These are phyloP conservation scores for Oryzias javanicus DNA, from an alignment of 2,113 vertebrate species.

Conservation along the genomic window DNA sequence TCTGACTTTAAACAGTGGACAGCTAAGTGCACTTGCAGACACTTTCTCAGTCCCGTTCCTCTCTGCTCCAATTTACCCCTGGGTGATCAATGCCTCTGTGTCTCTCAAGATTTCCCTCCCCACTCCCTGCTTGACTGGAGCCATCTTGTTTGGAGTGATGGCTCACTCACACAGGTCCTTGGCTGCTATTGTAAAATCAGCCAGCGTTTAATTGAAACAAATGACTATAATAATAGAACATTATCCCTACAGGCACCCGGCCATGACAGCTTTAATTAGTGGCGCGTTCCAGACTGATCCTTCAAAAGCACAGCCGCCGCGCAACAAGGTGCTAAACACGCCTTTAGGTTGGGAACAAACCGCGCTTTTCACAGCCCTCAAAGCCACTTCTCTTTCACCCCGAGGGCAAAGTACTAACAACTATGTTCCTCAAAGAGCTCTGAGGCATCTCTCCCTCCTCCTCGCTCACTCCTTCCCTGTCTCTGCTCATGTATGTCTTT, in stretches of 20 bases:
- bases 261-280: constrained; percentile 99
- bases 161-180: constrained; percentile 93
- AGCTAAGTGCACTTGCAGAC: too few relatives aligned
- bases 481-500: constrained; percentile 55
- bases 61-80: constrained; percentile 19
- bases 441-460: constrained; percentile 23
- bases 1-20: too few relatives aligned
- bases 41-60: not conserved
- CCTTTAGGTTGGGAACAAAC: constrained; percentile 64
- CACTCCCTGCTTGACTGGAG: constrained; percentile 79
- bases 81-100: constrained; percentile 35
- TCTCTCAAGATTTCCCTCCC: constrained; percentile 43
- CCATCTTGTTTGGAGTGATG: constrained; percentile 98
- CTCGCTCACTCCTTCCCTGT: constrained; percentile 16
- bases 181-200: constrained; percentile 99
- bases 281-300: constrained; percentile 91
- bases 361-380: constrained; percentile 55
- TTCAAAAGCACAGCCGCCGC: constrained; percentile 81
- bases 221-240: constrained; percentile 99
- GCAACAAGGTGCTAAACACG: constrained; percentile 77
- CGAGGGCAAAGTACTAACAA: constrained; percentile 74
- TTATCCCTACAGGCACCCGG: constrained; percentile 97
- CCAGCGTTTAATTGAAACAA: constrained; percentile 99
- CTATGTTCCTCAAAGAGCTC: constrained; percentile 65
- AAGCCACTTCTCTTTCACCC: constrained; percentile 74